Conservation (phyloP, 2,113 vertebrate genomes). For the Protobothrops mucrosquamatus region DNA sequence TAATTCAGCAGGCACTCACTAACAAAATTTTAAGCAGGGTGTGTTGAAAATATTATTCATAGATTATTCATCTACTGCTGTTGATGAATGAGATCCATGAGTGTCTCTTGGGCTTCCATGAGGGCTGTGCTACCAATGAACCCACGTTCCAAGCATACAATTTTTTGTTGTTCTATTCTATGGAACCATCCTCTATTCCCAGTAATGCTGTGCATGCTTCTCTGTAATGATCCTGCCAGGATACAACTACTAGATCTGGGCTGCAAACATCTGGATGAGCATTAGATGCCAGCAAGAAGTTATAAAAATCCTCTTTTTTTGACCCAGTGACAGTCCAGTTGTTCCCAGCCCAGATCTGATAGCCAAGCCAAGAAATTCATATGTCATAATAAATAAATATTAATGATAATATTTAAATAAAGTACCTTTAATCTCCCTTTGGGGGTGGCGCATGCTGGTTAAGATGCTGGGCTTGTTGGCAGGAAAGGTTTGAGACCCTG, state of each 20-base stretch:
- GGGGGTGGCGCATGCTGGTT: not conserved
- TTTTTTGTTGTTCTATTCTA: not conserved
- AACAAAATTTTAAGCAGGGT: not conserved
- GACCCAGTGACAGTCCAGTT: not conserved
- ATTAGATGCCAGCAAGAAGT: not conserved
- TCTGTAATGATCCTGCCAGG: not conserved
- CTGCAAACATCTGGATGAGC: not conserved
- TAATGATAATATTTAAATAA: not conserved
- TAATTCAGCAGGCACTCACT: not conserved
- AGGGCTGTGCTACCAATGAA: not conserved
- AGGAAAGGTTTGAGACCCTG: not conserved
- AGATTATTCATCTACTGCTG: no score
- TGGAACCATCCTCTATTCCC: not conserved
- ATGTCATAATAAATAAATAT: not conserved
- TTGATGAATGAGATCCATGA: not conserved
- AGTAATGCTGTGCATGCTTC: not conserved
- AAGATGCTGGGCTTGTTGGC: not conserved
- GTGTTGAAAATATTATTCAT: not conserved
- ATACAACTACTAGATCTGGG: not conserved
- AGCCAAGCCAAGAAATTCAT: not conserved
- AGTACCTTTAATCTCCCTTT: not conserved
- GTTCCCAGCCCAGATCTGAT: not conserved
- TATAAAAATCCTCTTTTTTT: not conserved
- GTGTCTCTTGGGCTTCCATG: not conserved
- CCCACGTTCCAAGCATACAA: not conserved